Percentiles rank a stretch among this genome's conserved stretches.
Conservation (phyloP, 2,113 vertebrate genomes). For the Onychostoma macrolepis region DNA sequence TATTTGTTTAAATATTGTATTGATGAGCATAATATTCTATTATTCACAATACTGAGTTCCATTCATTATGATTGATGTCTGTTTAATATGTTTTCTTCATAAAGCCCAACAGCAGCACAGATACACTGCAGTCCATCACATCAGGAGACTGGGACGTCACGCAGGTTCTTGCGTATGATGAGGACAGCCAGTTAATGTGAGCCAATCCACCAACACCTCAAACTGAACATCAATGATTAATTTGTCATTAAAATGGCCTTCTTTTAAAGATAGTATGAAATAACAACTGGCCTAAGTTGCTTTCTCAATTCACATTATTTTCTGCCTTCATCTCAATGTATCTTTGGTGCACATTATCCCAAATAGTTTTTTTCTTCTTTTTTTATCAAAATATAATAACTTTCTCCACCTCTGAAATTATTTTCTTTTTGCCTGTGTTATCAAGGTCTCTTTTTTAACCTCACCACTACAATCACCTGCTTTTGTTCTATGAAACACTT, state of each 20-base stretch:
- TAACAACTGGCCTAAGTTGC: too few species aligned
- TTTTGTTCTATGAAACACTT: not conserved
- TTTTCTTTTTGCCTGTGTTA: not conserved
- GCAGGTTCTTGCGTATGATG: slow-evolving; percentile 88
- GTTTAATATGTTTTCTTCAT: slow-evolving; percentile 57
- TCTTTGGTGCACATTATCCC: not conserved
- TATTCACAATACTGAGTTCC: not conserved
- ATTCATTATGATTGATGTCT: not conserved
- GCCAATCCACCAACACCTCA: slow-evolving; percentile 57
- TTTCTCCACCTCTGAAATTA: not conserved
- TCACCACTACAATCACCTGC: not conserved
- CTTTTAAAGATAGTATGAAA: too few species aligned
- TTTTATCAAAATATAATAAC: not conserved
- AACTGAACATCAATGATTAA: not conserved
- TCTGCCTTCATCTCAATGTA: too few species aligned
- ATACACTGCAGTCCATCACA: slow-evolving; percentile 91
- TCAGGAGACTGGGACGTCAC: slow-evolving; percentile 97
- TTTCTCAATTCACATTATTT: too few species aligned
- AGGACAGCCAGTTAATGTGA: slow-evolving; percentile 91
- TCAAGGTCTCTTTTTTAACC: not conserved
- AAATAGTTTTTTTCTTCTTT: not conserved
- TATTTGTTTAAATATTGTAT: not conserved
- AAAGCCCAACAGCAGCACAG: slow-evolving; percentile 90
- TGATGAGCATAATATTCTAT: not conserved
- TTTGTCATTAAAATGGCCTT: not conserved